These are phyloP conservation scores for Temnopleurus reevesii DNA, from an alignment of 53 echinoderm and acorn worm species.

Conservation along the genomic window DNA sequence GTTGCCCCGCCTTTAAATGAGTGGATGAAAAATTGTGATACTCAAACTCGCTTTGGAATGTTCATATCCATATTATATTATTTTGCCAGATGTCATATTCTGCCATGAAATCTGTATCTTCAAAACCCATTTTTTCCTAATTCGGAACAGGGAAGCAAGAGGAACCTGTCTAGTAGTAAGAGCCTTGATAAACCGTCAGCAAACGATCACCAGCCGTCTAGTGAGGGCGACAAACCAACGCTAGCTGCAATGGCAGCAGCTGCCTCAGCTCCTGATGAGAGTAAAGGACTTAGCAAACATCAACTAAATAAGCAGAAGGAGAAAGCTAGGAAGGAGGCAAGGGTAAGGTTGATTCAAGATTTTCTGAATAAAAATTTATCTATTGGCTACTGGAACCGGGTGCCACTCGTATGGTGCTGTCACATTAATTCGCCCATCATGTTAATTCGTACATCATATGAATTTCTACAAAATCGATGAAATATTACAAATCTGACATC, in stretches of 20 bases:
- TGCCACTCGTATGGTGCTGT: too few species aligned
- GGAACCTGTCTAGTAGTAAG: conserved; percentile 55
- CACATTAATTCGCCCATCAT: too few species aligned
- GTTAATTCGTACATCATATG: too few species aligned
- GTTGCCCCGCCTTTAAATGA: too few species aligned
- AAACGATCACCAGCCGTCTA: background rate
- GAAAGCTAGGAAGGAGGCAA: conserved; percentile 77
- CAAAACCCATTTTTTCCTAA: too few species aligned
- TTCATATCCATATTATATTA: background rate
- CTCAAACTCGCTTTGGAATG: background rate
- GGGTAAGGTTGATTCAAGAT: conserved; percentile 64
- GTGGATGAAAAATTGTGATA: too few species aligned
- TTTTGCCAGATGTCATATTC: background rate
- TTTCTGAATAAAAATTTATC: too few species aligned
- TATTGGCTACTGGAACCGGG: too few species aligned
- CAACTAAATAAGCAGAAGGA: conserved; percentile 92
- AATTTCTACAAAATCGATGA: too few species aligned
- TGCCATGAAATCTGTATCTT: background rate
- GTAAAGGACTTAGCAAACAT: conserved; percentile 77
- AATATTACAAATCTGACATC: too few species aligned
- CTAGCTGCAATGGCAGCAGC: conserved; percentile 21
- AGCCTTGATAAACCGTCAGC: conserved; percentile 5
- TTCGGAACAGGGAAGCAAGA: conserved; percentile 80
- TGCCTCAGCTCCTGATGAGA: background rate
- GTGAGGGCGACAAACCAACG: conserved; percentile 20